phyloP scores from a whole-genome alignment of 2,888 invertebrate species.

The Catocala nupta region DNA sequence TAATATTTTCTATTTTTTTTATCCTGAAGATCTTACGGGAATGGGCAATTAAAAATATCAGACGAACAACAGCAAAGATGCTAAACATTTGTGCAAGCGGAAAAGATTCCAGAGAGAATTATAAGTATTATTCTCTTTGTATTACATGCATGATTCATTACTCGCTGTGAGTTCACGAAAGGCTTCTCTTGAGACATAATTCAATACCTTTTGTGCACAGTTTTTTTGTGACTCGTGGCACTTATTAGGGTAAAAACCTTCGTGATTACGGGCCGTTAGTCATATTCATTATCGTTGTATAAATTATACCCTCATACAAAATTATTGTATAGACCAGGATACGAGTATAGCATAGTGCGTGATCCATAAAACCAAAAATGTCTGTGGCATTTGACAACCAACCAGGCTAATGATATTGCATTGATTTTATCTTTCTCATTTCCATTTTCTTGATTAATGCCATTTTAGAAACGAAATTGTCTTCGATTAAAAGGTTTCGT shows the following conservation, averaged over 20 bases:
- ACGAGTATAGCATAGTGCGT: conserved; percentile 65
- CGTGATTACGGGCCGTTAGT: conserved; percentile 79
- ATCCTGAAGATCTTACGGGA: too few relatives aligned
- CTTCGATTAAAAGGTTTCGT: conserved; percentile 46
- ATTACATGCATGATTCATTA: conserved; percentile 56
- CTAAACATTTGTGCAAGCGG: conserved; percentile 10
- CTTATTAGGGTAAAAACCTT: conserved; percentile 80
- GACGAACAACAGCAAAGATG: background rate
- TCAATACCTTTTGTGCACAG: conserved; percentile 71
- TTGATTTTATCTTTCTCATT: conserved; percentile 59
- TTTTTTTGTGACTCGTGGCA: conserved; percentile 68
- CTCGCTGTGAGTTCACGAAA: conserved; percentile 51
- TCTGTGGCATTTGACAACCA: conserved; percentile 63
- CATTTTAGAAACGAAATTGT: conserved; percentile 41
- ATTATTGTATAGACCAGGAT: conserved; percentile 72
- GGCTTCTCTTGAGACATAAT: conserved; percentile 66
- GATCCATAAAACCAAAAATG: conserved; percentile 70
- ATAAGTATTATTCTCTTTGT: conserved; percentile 33
- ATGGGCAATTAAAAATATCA: too few relatives aligned
- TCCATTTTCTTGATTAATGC: conserved; percentile 54
- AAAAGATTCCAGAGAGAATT: conserved; percentile 21
- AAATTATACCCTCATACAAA: conserved; percentile 80
- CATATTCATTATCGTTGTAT: conserved; percentile 82
- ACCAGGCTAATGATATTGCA: conserved; percentile 57
- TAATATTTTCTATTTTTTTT: too few relatives aligned